Evolutionary conservation across 2,797 vertebrate genomes (phyloP).

Genomic region (Glyptemys insculpta): DNA sequence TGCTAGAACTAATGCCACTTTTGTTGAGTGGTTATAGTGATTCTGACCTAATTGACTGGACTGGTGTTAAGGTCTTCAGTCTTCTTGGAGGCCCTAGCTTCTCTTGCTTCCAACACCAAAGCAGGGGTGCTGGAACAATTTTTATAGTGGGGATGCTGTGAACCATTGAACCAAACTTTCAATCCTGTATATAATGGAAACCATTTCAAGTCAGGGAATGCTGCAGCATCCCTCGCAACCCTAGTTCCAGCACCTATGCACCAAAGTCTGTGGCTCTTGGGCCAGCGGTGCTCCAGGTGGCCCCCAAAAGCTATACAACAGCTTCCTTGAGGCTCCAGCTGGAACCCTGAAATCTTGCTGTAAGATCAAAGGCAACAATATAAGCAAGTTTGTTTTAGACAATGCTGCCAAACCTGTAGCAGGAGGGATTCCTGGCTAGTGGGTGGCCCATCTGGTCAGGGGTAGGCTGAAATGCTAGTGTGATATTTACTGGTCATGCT

Average conservation of each 20-base stretch:
- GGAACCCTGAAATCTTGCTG: background rate
- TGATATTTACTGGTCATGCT: slow-evolving; percentile 52
- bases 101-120: background rate
- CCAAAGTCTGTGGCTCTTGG: background rate
- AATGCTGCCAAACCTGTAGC: background rate
- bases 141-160: too few relatives aligned
- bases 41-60: background rate
- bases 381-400: background rate
- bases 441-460: background rate
- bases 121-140: background rate
- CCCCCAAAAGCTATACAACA: background rate
- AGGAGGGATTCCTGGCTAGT: background rate
- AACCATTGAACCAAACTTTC: too few relatives aligned
- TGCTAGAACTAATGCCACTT: background rate
- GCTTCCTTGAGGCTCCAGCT: background rate
- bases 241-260: too few relatives aligned
- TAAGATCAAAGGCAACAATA: background rate
- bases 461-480: slow-evolving; percentile 30
- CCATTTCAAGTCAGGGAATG: too few relatives aligned
- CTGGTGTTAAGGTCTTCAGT: background rate
- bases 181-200: too few relatives aligned
- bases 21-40: background rate
- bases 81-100: background rate
- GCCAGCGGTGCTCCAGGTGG: background rate
- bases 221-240: too few relatives aligned